Conservation (phyloP, 2,888 invertebrate species). For the Choristoneura rosaceana region DNA sequence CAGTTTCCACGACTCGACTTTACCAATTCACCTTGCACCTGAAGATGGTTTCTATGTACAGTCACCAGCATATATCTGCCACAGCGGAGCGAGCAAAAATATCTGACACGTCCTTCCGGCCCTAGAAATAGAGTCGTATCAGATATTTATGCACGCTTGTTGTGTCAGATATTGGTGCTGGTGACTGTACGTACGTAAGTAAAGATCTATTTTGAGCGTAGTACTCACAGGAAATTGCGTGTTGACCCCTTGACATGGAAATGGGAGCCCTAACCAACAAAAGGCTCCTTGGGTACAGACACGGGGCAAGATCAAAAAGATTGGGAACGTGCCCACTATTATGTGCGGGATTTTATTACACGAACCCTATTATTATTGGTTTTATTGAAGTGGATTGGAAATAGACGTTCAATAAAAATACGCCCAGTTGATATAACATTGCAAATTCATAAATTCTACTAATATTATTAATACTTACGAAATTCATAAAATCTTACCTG, state of each 20-base stretch:
- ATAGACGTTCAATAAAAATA: not conserved
- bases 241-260: conserved; percentile 9
- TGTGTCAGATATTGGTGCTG: too few species aligned
- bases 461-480: too few species aligned
- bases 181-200: too few species aligned
- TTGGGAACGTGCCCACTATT: not conserved
- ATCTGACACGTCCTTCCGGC: too few species aligned
- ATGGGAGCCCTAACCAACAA: not conserved
- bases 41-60: too few species aligned
- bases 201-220: not conserved
- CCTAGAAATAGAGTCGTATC: too few species aligned
- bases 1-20: too few species aligned
- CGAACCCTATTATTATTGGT: not conserved
- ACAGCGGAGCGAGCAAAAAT: too few species aligned
- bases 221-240: not conserved
- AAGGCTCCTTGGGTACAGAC: conserved; percentile 4
- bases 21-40: too few species aligned
- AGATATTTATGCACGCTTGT: too few species aligned
- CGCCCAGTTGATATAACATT: not conserved
- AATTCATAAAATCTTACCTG: too few species aligned
- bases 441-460: not conserved
- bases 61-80: too few species aligned
- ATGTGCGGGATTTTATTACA: not conserved
- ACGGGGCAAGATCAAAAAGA: conserved; percentile 15
- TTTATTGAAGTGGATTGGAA: conserved; percentile 1